A percentile compares a stretch with the other conserved stretches of the same genome.
These are phyloP conservation scores for Ctenochaetus hawaiiensis DNA, from an alignment of 2,797 vertebrate genomes.

Conservation along the genomic window DNA sequence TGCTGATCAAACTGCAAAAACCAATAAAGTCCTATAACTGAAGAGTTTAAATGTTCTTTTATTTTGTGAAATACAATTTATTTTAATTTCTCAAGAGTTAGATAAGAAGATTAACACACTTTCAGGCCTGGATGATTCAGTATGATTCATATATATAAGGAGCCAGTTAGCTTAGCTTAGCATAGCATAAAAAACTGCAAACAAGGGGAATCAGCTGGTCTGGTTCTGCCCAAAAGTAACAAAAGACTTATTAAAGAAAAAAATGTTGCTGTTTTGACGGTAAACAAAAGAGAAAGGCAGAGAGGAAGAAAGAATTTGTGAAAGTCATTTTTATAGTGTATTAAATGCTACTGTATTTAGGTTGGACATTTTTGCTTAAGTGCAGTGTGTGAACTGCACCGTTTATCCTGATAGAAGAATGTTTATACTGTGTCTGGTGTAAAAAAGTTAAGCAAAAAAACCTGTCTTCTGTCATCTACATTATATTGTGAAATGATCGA, in stretches of 20 bases:
- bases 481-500: not conserved
- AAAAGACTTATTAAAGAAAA: not conserved
- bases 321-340: not conserved
- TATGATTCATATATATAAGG: not conserved
- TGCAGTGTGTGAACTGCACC: not conserved
- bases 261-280: slow-evolving; percentile 4
- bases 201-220: not conserved
- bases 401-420: not conserved
- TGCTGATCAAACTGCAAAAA: no score
- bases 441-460: not conserved
- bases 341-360: not conserved
- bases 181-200: not conserved
- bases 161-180: not conserved
- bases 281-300: not conserved
- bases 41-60: not conserved
- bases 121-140: not conserved
- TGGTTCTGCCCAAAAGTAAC: not conserved
- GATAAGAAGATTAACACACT: not conserved
- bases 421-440: not conserved
- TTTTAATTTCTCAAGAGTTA: not conserved
- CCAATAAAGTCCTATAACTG: not conserved
- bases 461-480: not conserved
- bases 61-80: not conserved
- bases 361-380: not conserved
- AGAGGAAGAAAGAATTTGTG: not conserved